Evolutionary conservation across 2,888 invertebrate genomes (phyloP), one percentile per base, ranked within the genome.

Genomic region (Galerucella calmariensis): DNA sequence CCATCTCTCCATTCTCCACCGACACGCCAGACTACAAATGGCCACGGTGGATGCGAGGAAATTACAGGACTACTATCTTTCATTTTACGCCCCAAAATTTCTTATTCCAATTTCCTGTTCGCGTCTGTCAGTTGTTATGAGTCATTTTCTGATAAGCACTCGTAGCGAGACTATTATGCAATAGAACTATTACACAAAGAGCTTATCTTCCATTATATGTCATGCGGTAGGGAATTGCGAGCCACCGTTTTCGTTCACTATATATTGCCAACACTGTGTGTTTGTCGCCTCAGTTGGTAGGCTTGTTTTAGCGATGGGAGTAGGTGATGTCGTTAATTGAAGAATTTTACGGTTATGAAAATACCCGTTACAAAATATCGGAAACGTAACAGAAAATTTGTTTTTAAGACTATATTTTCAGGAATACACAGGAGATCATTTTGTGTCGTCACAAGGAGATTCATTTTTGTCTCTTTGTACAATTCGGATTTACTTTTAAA

Each of bases 31-130:
- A 84, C 84, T 85, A 84, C 83, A 83, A 84, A 83, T 84, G 83
- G 80, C 80, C 83, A 80, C 79, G 79, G 82, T 81, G 78, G 84
- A 85, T 85, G 85, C 85, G 90, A 91, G 91, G 92, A 92, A 92
- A 92, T 92, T 92, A 92, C 91, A 89, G 91, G 90, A 90, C 91
- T 90, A 91, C 92, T 92, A 92, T 92, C 92, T 92, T 92, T 91
- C 92, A 92, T 92, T 92, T 92, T 92, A 92, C 92, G 91, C 91
- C 91, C 91, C 90, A 91, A 92, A 92, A 92, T 92, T 92, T 92
- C 92, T 92, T 92, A 92, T 92, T 92, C 92, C 92, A 92, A 92
- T 92, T 92, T 92, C 92, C 87, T 85, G 86, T 87, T 87, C 87
- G 87, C 87, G 87, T 87, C 87, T 87, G 87, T 87, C 87, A 87